Conservation (phyloP, 1,140 invertebrate species). For the Hycleus cichorii region DNA sequence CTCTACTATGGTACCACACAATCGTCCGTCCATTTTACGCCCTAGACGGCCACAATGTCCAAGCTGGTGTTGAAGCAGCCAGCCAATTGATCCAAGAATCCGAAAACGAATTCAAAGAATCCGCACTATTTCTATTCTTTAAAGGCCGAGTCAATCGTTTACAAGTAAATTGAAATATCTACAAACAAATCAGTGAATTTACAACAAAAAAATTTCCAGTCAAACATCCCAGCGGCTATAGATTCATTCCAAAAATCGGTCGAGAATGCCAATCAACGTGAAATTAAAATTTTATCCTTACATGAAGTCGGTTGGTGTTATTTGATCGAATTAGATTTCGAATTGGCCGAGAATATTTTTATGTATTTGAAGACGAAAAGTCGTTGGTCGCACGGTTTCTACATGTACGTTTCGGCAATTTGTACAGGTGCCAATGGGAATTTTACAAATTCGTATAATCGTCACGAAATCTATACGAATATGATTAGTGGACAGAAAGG, state of each 20-base stretch:
- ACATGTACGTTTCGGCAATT: constrained; percentile 54
- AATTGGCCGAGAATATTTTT: constrained; percentile 51
- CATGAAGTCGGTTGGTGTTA: constrained; percentile 70
- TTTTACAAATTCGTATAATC: background rate
- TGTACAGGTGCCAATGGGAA: constrained; percentile 31
- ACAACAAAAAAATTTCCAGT: constrained; percentile 43
- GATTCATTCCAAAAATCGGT: constrained; percentile 53
- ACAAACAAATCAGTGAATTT: background rate
- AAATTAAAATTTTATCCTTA: constrained; percentile 58
- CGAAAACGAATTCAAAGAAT: constrained; percentile 52
- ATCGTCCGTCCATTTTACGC: constrained; percentile 66
- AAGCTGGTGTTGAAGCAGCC: constrained; percentile 53
- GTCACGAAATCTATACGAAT: constrained; percentile 2
- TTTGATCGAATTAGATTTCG: constrained; percentile 56
- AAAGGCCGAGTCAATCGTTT: constrained; percentile 56
- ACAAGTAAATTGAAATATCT: constrained; percentile 44
- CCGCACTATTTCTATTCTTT: constrained; percentile 66
- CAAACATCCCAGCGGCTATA: constrained; percentile 53
- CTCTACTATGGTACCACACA: constrained; percentile 67
- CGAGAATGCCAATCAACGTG: constrained; percentile 53
- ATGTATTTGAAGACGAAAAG: constrained; percentile 53
- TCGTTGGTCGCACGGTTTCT: constrained; percentile 62
- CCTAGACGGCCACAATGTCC: constrained; percentile 55
- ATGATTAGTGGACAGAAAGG: constrained; percentile 15
- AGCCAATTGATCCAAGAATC: constrained; percentile 53